Percentiles rank a stretch among this genome's conserved stretches.
Evolutionary conservation across 2,113 vertebrate genomes (phyloP).

Genomic region (Pteruthius melanotis): DNA sequence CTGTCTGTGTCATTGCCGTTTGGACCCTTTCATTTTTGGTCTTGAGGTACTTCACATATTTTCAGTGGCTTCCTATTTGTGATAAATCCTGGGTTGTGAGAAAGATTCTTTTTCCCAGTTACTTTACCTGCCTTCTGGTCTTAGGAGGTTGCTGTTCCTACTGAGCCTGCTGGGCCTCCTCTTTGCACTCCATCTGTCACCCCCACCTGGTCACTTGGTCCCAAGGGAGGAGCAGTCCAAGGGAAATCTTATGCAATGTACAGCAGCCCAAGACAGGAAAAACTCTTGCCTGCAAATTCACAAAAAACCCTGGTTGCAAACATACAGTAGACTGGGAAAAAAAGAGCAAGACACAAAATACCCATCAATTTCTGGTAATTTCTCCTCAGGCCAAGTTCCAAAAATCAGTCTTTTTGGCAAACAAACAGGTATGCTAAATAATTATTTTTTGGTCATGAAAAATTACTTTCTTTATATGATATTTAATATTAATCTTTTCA

Average conservation of each 20-base stretch:
- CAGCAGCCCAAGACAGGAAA: background rate
- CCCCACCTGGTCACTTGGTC: background rate
- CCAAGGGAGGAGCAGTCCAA: background rate
- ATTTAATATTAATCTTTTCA: slow-evolving; percentile 16
- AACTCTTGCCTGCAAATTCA: background rate
- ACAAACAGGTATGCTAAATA: background rate
- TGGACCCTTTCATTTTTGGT: background rate
- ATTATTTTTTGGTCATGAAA: background rate
- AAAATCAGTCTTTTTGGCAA: background rate
- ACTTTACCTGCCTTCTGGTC: background rate
- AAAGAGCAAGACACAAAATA: background rate
- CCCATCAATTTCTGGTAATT: background rate
- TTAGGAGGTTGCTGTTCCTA: background rate
- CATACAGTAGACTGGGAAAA: background rate
- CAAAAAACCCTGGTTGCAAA: background rate
- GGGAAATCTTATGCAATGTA: background rate
- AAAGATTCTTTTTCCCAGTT: background rate
- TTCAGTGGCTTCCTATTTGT: background rate
- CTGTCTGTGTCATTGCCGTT: background rate
- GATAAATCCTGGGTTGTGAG: background rate
- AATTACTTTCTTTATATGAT: background rate
- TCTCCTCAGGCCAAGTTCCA: background rate
- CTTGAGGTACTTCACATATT: background rate
- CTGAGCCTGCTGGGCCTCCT: background rate
- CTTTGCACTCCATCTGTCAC: background rate